Evolutionary conservation across 2,888 invertebrate species (phyloP).

Genomic region (Philonicus albiceps): DNA sequence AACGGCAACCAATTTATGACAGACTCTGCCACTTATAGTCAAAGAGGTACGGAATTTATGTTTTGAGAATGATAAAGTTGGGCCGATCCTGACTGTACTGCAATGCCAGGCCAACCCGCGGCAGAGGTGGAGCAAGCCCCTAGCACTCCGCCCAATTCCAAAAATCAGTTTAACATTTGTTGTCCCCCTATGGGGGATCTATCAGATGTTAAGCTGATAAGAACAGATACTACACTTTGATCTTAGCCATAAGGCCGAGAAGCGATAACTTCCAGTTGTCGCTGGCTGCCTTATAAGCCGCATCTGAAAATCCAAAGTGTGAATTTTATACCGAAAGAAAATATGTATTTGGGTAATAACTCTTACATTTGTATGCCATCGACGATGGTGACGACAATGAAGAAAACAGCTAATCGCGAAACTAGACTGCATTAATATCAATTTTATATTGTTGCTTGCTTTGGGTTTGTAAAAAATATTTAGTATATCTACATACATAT

Average conservation of each 20-base stretch:
- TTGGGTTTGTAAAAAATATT: too few relatives aligned
- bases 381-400: too few relatives aligned
- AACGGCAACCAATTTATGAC: too few relatives aligned
- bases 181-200: slow-evolving; percentile 66
- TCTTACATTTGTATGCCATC: too few relatives aligned
- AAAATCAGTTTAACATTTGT: slow-evolving; percentile 69
- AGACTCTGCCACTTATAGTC: too few relatives aligned
- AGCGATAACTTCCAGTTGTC: slow-evolving; percentile 58
- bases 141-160: slow-evolving; percentile 66
- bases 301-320: not conserved
- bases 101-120: slow-evolving; percentile 75
- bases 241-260: slow-evolving; percentile 69
- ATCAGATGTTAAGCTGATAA: slow-evolving; percentile 77
- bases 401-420: too few relatives aligned
- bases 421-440: too few relatives aligned
- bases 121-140: slow-evolving; percentile 73
- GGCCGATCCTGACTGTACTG: slow-evolving; percentile 70
- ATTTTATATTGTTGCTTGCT: too few relatives aligned
- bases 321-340: not conserved
- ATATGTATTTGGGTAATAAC: too few relatives aligned
- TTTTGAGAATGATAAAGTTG: slow-evolving; percentile 49
- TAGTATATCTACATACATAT: too few relatives aligned
- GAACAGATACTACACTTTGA: slow-evolving; percentile 74
- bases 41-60: too few relatives aligned
- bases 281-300: not conserved